Conservation (phyloP, 2,113 vertebrate genomes). For the Hypomesus transpacificus region DNA sequence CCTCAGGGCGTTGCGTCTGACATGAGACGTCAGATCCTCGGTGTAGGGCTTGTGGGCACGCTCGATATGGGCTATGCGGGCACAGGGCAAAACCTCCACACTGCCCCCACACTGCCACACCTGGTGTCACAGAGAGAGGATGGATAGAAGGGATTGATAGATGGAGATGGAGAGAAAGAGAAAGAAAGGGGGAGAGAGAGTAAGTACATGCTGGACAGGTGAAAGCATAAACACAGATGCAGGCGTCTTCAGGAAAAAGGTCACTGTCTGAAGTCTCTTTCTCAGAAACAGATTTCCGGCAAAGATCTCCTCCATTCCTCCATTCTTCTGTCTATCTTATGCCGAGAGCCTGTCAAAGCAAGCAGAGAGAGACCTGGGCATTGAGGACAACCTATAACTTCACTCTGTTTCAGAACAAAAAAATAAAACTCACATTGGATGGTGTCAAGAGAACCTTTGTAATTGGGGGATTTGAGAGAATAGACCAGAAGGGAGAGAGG, state of each 20-base stretch:
- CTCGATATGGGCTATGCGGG: constrained; percentile 93
- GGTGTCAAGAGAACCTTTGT: no score
- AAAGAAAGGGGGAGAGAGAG: background rate
- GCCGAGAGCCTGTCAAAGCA: no score
- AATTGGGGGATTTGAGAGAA: no score
- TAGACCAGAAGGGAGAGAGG: no score
- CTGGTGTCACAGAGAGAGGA: constrained; percentile 59
- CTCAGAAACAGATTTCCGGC: constrained; percentile 14
- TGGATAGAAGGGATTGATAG: background rate
- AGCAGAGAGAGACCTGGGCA: no score
- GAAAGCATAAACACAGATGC: background rate
- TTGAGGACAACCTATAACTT: no score
- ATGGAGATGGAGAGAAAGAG: background rate
- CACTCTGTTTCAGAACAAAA: no score
- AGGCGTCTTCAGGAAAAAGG: no score
- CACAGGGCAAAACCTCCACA: constrained; percentile 93
- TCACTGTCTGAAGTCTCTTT: constrained; percentile 31
- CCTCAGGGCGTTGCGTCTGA: constrained; percentile 90
- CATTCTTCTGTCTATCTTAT: no score
- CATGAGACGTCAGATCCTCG: constrained; percentile 86
- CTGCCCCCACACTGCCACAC: constrained; percentile 98
- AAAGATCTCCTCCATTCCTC: no score
- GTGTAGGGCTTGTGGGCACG: constrained; percentile 96
- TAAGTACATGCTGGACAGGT: background rate
- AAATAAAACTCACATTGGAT: no score